These are phyloP conservation scores for Digitonthophagus gazella DNA, from an alignment of 2,888 invertebrate species.

Conservation along the genomic window DNA sequence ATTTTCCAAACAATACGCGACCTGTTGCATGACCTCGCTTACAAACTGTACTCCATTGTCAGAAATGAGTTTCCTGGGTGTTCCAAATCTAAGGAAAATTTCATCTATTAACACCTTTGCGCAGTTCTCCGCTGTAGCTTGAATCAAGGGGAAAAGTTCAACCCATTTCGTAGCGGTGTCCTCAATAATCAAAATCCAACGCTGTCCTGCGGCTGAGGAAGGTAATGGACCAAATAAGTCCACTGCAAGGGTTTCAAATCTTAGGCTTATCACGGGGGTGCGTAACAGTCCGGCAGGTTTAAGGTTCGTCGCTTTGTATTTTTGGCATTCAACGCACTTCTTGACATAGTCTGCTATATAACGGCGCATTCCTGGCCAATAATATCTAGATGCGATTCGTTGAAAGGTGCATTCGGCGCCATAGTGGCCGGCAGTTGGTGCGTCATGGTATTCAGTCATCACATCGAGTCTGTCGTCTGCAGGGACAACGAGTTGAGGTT, in stretches of 20 bases:
- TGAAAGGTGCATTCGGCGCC: constrained; percentile 20
- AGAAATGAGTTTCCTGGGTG: constrained; percentile 39
- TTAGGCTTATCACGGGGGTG: constrained; percentile 31
- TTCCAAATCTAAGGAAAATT: constrained; percentile 34
- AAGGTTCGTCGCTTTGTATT: constrained; percentile 39
- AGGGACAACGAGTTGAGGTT: constrained; percentile 24
- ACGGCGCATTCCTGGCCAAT: constrained; percentile 37
- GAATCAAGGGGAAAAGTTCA: constrained; percentile 34
- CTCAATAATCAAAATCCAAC: constrained; percentile 27
- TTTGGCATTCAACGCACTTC: constrained; percentile 38
- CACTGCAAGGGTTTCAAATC: constrained; percentile 40
- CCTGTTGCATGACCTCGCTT: constrained; percentile 40
- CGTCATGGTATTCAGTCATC: constrained; percentile 25
- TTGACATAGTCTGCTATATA: constrained; percentile 35
- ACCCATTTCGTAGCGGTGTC: constrained; percentile 36
- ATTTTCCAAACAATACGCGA: constrained; percentile 37
- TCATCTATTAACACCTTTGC: constrained; percentile 12
- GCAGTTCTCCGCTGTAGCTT: constrained; percentile 32
- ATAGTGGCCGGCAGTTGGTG: constrained; percentile 29
- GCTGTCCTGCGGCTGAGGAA: constrained; percentile 7
- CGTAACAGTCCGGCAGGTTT: constrained; percentile 42
- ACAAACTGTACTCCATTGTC: constrained; percentile 45
- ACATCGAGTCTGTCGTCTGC: neutral
- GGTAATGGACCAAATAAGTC: constrained; percentile 38
- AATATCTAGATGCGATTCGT: constrained; percentile 29